phyloP scores from a whole-genome alignment of 2,113 vertebrate genomes.

The Xenopus laevis region DNA sequence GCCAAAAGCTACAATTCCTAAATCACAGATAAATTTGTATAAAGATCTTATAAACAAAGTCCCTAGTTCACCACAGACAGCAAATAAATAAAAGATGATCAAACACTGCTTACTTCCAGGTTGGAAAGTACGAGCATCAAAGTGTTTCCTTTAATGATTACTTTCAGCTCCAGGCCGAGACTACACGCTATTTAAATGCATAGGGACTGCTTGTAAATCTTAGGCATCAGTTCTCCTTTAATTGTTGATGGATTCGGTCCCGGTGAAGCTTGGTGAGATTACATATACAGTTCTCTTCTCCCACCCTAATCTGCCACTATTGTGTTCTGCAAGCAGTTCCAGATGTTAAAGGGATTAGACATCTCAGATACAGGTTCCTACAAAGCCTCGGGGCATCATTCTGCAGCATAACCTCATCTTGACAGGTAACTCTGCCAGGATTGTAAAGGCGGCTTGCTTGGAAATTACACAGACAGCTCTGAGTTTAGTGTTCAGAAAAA shows the following conservation, averaged over 20 bases:
- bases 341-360: conserved; percentile 39
- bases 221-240: not conserved
- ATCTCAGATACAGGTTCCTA: conserved; percentile 36
- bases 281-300: not conserved
- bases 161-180: too few species aligned
- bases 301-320: not conserved
- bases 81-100: too few species aligned
- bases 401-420: conserved; percentile 34
- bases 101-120: too few species aligned
- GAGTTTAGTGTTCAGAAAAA: conserved; percentile 2
- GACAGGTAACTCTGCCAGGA: conserved; percentile 33
- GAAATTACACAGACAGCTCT: conserved; percentile 17
- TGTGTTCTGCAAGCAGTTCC: conserved; percentile 13
- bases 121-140: too few species aligned
- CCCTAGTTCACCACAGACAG: too few species aligned
- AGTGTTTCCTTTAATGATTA: too few species aligned
- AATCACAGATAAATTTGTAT: too few species aligned
- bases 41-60: too few species aligned
- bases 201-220: too few species aligned
- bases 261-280: not conserved
- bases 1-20: too few species aligned
- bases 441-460: conserved; percentile 5
- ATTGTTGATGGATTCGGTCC: not conserved
- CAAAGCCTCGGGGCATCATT: conserved; percentile 37
- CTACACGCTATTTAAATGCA: too few species aligned